Evolutionary conservation across 2,797 vertebrate species (phyloP).

Genomic region (Kryptopterus vitreolus): DNA sequence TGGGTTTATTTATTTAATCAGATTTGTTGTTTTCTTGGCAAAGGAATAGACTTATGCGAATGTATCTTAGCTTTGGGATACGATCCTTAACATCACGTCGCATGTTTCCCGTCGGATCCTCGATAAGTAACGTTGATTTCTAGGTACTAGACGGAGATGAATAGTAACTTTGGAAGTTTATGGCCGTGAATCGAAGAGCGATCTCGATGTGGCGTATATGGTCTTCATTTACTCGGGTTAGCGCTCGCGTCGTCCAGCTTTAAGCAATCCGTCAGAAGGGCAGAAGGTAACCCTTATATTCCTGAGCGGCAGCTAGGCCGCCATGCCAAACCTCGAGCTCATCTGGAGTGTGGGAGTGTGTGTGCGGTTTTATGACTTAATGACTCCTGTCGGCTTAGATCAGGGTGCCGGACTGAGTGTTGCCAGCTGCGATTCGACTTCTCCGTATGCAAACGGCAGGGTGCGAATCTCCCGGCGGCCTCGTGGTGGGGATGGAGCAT

Average conservation of each 20-base stretch:
- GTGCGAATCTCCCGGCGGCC: constrained; percentile 54
- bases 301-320: constrained; percentile 59
- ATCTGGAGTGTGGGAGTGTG: constrained; percentile 62
- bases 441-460: constrained; percentile 40
- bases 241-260: constrained; percentile 33
- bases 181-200: constrained; percentile 21
- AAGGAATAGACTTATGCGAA: not conserved
- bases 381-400: constrained; percentile 68
- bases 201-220: constrained; percentile 11
- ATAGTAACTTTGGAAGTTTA: constrained; percentile 17
- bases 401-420: constrained; percentile 66
- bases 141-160: constrained; percentile 9
- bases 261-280: constrained; percentile 43
- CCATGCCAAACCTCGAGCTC: constrained; percentile 57
- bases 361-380: constrained; percentile 71
- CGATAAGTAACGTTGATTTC: not conserved
- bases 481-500: constrained; percentile 65
- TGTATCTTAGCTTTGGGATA: not conserved
- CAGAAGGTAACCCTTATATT: constrained; percentile 37
- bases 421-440: constrained; percentile 64
- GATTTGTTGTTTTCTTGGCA: not conserved
- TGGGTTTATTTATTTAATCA: too few species aligned
- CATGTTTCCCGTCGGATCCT: not conserved
- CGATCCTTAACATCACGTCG: not conserved
- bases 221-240: constrained; percentile 21